Percentiles rank a stretch among this genome's conserved stretches.
Conservation (phyloP, 2,888 invertebrate genomes). For the Temnothorax ravouxi region DNA sequence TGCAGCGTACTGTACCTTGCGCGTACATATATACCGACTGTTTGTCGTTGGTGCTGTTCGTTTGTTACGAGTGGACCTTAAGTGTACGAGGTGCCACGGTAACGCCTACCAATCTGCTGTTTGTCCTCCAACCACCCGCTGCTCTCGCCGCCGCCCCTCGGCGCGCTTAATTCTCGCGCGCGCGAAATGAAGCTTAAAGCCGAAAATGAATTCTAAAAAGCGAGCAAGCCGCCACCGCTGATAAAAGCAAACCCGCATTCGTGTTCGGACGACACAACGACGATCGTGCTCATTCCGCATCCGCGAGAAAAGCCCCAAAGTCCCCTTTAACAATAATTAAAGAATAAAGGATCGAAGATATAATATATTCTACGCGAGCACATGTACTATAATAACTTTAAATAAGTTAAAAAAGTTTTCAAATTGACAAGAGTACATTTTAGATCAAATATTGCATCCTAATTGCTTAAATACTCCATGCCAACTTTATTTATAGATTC, state of each 20-base stretch:
- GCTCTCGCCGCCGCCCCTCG: conserved; percentile 30
- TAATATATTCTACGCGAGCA: not conserved
- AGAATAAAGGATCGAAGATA: not conserved
- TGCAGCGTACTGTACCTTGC: conserved; percentile 52
- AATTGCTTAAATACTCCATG: not conserved
- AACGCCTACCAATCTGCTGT: conserved; percentile 85
- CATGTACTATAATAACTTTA: not conserved
- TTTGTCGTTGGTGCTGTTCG: conserved; percentile 63
- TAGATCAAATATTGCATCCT: not conserved
- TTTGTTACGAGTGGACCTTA: conserved; percentile 73
- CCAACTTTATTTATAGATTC: not conserved
- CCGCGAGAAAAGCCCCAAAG: not conserved
- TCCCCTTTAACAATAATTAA: conserved; percentile 12
- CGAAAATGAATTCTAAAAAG: conserved; percentile 82
- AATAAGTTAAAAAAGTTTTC: not conserved
- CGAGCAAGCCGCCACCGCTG: conserved; percentile 54
- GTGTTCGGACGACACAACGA: conserved; percentile 10
- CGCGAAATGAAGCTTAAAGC: conserved; percentile 77
- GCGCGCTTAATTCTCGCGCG: conserved; percentile 72
- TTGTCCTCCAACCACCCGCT: conserved; percentile 63
- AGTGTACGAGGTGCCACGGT: conserved; percentile 75
- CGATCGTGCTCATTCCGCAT: conserved; percentile 7
- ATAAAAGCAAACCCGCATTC: conserved; percentile 63
- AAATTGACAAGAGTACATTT: not conserved
- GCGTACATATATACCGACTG: conserved; percentile 52